Conservation (phyloP, 1,140 invertebrate species). For the Formica selysi region DNA sequence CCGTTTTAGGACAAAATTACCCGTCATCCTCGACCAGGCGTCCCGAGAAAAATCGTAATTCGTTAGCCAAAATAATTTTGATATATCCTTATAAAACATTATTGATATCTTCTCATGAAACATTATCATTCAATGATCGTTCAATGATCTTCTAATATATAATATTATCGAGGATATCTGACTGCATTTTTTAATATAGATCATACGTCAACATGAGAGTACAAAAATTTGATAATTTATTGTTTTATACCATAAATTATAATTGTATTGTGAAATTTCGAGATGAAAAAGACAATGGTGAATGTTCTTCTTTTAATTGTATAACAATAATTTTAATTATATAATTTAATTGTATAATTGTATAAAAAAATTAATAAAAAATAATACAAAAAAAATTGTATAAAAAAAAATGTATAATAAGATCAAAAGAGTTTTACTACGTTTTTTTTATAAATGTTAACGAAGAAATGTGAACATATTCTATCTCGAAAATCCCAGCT, state of each 20-base stretch:
- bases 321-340: too few relatives aligned
- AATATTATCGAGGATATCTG: too few relatives aligned
- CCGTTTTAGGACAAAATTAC: conserved; percentile 43
- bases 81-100: neutral
- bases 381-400: too few relatives aligned
- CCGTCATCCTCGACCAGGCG: neutral
- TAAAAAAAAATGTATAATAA: too few relatives aligned
- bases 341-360: too few relatives aligned
- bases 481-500: neutral
- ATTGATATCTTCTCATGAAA: neutral
- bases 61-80: conserved; percentile 8
- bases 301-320: neutral
- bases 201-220: too few relatives aligned
- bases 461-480: neutral
- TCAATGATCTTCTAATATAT: too few relatives aligned
- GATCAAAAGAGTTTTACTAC: neutral
- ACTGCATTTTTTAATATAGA: too few relatives aligned
- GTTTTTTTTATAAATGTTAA: neutral
- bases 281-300: neutral
- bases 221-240: neutral
- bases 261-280: neutral
- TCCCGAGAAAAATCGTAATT: conserved; percentile 31
- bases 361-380: too few relatives aligned
- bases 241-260: neutral
- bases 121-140: too few relatives aligned